Conservation (phyloP, 2,113 vertebrate species). For the Peromyscus maniculatus region DNA sequence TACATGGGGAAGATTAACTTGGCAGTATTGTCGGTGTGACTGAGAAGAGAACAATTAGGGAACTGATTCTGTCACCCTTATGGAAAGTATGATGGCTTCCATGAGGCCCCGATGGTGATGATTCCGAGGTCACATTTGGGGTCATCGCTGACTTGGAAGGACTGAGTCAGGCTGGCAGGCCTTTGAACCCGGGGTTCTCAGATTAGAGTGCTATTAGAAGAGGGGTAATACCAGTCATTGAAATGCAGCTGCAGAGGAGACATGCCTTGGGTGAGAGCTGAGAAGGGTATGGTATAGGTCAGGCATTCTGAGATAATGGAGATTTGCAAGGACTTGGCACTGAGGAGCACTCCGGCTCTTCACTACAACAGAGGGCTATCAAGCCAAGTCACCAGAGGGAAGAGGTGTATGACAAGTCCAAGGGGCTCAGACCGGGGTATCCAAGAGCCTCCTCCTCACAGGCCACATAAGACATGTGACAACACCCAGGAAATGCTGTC, state of each 20-base stretch:
- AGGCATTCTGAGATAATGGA: not conserved
- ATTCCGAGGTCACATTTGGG: not conserved
- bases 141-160: not conserved
- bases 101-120: not conserved
- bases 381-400: not conserved
- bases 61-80: not conserved
- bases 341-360: not conserved
- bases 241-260: not conserved
- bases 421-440: not conserved
- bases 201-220: not conserved
- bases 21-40: not conserved
- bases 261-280: not conserved
- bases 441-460: not conserved
- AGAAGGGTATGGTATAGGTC: not conserved
- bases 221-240: not conserved
- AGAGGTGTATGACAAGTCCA: not conserved
- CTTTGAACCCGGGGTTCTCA: constrained; percentile 24
- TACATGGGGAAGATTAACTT: constrained; percentile 13
- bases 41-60: not conserved
- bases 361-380: not conserved
- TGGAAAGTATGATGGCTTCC: not conserved
- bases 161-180: not conserved
- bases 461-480: not conserved
- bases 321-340: not conserved
- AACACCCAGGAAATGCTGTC: not conserved